phyloP scores from a whole-genome alignment of 2,888 invertebrate species.

The Apotomis capreana region DNA sequence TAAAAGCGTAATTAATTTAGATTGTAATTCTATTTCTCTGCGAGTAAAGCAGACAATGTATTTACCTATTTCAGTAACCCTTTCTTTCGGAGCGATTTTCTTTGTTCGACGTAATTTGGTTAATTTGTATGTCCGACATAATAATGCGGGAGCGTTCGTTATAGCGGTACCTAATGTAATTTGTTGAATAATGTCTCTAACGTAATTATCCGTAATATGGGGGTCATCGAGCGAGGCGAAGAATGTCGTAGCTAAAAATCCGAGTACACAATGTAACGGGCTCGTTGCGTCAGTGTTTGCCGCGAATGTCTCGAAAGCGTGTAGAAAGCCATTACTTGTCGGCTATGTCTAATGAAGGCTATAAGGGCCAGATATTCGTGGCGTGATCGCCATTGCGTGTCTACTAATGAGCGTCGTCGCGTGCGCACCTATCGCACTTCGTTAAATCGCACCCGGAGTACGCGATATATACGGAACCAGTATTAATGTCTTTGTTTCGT shows the following conservation, averaged over 20 bases:
- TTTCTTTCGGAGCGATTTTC: constrained; percentile 81
- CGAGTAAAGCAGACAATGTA: constrained; percentile 80
- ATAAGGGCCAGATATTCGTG: constrained; percentile 52
- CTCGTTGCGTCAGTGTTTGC: constrained; percentile 30
- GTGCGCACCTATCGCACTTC: constrained; percentile 72
- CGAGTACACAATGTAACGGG: constrained; percentile 17
- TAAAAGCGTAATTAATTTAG: constrained; percentile 84
- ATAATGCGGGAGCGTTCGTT: constrained; percentile 46
- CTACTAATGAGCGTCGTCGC: constrained; percentile 77
- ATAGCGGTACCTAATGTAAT: constrained; percentile 40
- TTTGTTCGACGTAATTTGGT: constrained; percentile 79
- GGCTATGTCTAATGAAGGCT: constrained; percentile 68
- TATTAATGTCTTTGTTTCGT: constrained; percentile 61
- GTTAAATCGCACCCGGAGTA: constrained; percentile 72
- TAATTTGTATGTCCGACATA: constrained; percentile 78
- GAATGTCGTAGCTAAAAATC: constrained; percentile 12
- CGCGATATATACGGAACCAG: constrained; percentile 53
- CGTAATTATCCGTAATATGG: constrained; percentile 36
- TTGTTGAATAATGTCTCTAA: constrained; percentile 37
- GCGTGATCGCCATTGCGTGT: constrained; percentile 68
- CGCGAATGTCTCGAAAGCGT: constrained; percentile 50
- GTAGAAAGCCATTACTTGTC: constrained; percentile 64
- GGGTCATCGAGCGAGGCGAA: constrained; percentile 32
- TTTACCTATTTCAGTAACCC: constrained; percentile 77
- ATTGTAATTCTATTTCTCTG: constrained; percentile 84